phyloP scores from a whole-genome alignment of 2,888 invertebrate genomes.

The Cataglyphis cursor region DNA sequence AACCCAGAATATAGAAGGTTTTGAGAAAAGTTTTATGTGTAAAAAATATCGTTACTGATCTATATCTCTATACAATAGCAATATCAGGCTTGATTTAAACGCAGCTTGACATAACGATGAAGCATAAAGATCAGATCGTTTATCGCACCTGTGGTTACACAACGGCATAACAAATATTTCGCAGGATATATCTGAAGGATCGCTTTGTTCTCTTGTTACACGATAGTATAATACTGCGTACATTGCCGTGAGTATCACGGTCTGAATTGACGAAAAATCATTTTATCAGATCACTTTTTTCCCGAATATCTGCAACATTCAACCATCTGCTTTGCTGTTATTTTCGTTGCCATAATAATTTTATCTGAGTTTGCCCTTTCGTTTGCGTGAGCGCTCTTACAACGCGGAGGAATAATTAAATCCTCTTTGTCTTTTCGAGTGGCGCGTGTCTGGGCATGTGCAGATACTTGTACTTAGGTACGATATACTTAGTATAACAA shows the following conservation, averaged over 20 bases:
- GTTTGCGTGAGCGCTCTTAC: constrained; percentile 46
- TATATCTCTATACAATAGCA: background rate
- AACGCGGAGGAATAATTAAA: constrained; percentile 50
- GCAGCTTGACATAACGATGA: constrained; percentile 3
- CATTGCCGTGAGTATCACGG: background rate
- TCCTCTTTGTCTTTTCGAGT: constrained; percentile 47
- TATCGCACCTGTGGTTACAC: background rate
- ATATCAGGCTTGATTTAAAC: background rate
- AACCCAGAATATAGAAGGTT: background rate
- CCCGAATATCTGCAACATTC: background rate
- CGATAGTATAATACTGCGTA: background rate
- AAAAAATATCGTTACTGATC: background rate
- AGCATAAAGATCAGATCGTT: constrained; percentile 36
- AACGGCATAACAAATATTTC: constrained; percentile 22
- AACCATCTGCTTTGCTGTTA: background rate
- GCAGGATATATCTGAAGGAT: constrained; percentile 5
- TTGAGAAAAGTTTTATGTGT: background rate
- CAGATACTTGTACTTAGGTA: constrained; percentile 38
- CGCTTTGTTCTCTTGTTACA: constrained; percentile 19
- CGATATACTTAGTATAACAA: constrained; percentile 36
- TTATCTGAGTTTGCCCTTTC: background rate
- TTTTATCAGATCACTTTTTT: background rate
- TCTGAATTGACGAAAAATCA: background rate
- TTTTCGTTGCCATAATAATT: constrained; percentile 1
- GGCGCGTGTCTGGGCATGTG: constrained; percentile 50